Base-by-base conservation (phyloP, 92 coral and sea anemone species). In the Nematostella vectensis region DNA sequence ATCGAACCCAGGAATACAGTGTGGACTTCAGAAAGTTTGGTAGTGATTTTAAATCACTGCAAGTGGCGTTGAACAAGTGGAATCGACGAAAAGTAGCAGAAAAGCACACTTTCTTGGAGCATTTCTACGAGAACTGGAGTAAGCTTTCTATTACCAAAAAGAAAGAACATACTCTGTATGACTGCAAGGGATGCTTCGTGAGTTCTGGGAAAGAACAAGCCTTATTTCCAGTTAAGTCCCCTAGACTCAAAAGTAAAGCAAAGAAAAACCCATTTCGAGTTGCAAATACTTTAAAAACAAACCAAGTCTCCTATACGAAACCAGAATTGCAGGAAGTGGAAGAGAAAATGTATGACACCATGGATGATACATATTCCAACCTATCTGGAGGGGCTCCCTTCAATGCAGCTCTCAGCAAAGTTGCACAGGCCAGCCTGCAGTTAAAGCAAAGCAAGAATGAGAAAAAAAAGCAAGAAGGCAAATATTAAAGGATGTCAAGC, bases 151-250 rank as follows among this genome's bases (percentile, higher is more conserved):
- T 45, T 4, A 48, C 67, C 16, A 74, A 67, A 58, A 67, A 58
- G 28, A 33, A 63, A 22, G 75, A 67, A 31, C 75, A 74, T 43
- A 67, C 52, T 13, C 50, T 73, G 0, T 75, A 43, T 20, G 24
- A 75, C 18, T 75, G 81, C 58, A 67, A 68, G 50, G 76, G 75
- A 4, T 75, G 81, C 43, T 37, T 36, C 20, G 53, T 18, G 0
- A 65, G 25, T 26, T 75, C 2, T 31, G 23, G 48, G 11, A 50
- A 28, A 22, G 47, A 47, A 3, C 76, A 52, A 13, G 50, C 76
- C 2, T 28, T 37, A 1, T 68, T 75, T 37, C 81, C 81, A 0
- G 69, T 59, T 29, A 54, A 50, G 11, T 59, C 81, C 3, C 61
- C 43, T 13, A 42, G 59, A 27, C 53, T 50, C 13, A 50, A 68